Evolutionary conservation across 2,797 vertebrate genomes (phyloP).

Genomic region (Jordanella pulchra): DNA sequence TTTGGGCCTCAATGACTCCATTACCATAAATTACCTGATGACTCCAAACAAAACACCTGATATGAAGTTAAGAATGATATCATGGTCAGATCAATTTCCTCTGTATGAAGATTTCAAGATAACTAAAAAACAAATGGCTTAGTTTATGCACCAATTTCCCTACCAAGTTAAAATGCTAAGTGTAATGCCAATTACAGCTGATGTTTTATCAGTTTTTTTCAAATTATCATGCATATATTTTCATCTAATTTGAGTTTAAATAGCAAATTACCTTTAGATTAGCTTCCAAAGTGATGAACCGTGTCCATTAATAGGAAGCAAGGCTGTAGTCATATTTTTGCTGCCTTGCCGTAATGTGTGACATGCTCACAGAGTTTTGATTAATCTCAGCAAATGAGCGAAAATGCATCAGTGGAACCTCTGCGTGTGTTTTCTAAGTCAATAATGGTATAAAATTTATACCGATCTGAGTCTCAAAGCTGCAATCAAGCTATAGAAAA

Average conservation of each 20-base stretch:
- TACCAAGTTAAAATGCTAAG: constrained; percentile 21
- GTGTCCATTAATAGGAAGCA: constrained; percentile 28
- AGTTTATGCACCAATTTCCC: constrained; percentile 17
- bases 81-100: constrained; percentile 52
- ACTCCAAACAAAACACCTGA: constrained; percentile 62
- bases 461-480: constrained; percentile 34
- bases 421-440: constrained; percentile 28
- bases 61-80: constrained; percentile 52
- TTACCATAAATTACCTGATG: constrained; percentile 68
- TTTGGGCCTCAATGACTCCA: constrained; percentile 63
- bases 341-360: constrained; percentile 19
- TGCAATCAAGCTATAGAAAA: constrained; percentile 51
- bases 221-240: constrained; percentile 44
- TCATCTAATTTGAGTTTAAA: constrained; percentile 36
- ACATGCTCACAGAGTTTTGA: constrained; percentile 7
- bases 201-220: constrained; percentile 52
- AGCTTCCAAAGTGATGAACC: constrained; percentile 34
- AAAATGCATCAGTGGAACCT: constrained; percentile 22
- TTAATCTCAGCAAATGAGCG: constrained; percentile 31
- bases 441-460: constrained; percentile 45
- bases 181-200: constrained; percentile 18
- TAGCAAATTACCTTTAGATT: constrained; percentile 44
- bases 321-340: constrained; percentile 1
- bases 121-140: constrained; percentile 17
- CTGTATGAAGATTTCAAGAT: constrained; percentile 36